Evolutionary conservation across 2,888 invertebrate genomes (phyloP).

Genomic region (Mesorhabditis belari): DNA sequence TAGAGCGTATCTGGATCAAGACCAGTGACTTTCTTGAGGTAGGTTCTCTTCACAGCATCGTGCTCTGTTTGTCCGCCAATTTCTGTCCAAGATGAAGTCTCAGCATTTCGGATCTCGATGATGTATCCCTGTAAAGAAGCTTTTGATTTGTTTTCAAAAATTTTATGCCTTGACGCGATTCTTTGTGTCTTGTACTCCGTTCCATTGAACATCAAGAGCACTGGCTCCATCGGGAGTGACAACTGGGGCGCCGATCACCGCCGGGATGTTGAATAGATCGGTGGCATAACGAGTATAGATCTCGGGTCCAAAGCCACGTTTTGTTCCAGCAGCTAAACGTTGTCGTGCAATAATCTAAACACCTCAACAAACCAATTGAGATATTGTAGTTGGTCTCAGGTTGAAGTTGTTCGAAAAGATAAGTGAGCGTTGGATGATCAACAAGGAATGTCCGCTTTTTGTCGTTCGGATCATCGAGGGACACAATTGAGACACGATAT

Average conservation of each 20-base stretch:
- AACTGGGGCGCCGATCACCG: slow-evolving; percentile 32
- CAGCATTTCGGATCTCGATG: slow-evolving; percentile 38
- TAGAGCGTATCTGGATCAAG: slow-evolving; percentile 56
- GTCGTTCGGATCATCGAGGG: slow-evolving; percentile 40
- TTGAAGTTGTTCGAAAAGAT: slow-evolving; percentile 45
- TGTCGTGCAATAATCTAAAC: slow-evolving; percentile 13
- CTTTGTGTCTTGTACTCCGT: slow-evolving; percentile 44
- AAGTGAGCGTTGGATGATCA: slow-evolving; percentile 45
- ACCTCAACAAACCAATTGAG: slow-evolving; percentile 22
- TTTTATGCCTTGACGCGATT: slow-evolving; percentile 50
- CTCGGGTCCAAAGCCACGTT: slow-evolving; percentile 49
- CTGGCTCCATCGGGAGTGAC: slow-evolving; percentile 48
- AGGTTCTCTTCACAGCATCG: slow-evolving; percentile 42
- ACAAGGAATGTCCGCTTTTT: slow-evolving; percentile 33
- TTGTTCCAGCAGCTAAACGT: slow-evolving; percentile 32
- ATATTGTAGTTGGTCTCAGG: slow-evolving; percentile 53
- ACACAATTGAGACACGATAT: slow-evolving; percentile 44
- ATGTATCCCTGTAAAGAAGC: slow-evolving; percentile 6
- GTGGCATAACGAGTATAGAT: slow-evolving; percentile 49
- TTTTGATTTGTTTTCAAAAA: slow-evolving; percentile 13
- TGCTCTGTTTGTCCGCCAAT: slow-evolving; percentile 42
- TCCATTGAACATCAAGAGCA: slow-evolving; percentile 50
- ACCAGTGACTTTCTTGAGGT: slow-evolving; percentile 52
- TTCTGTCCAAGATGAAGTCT: slow-evolving; percentile 49
- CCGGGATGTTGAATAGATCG: slow-evolving; percentile 49